Evolutionary conservation across 1,140 invertebrate species (phyloP).

Genomic region (Tetramorium alpestre): DNA sequence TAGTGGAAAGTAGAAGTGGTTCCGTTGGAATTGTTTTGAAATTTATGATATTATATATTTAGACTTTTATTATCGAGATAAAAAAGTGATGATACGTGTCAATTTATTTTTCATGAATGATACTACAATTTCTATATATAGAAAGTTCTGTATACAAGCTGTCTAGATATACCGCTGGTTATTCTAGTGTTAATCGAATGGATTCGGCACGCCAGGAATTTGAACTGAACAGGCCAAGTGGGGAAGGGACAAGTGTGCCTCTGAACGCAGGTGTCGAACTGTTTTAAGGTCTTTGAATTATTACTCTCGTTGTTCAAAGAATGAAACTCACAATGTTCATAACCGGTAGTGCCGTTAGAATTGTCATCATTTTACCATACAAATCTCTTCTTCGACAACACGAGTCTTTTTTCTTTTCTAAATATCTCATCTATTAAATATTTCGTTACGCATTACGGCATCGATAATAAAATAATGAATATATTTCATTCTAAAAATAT

Average conservation of each 20-base stretch:
- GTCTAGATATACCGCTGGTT: too few relatives aligned
- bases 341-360: slow-evolving; percentile 79
- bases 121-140: too few relatives aligned
- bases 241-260: neutral
- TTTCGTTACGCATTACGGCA: neutral
- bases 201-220: neutral
- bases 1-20: too few relatives aligned
- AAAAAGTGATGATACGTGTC: too few relatives aligned
- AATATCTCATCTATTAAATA: slow-evolving; percentile 33
- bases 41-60: too few relatives aligned
- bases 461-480: neutral
- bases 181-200: neutral
- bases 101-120: too few relatives aligned
- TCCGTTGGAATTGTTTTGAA: too few relatives aligned
- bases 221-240: neutral
- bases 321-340: slow-evolving; percentile 73
- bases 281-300: neutral
- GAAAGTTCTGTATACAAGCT: too few relatives aligned
- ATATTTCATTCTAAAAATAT: neutral
- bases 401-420: slow-evolving; percentile 75
- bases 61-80: too few relatives aligned
- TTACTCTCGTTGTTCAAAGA: slow-evolving; percentile 15
- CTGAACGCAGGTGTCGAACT: neutral
- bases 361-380: slow-evolving; percentile 84
- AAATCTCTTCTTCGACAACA: slow-evolving; percentile 82